These are phyloP conservation scores for Drosophila pseudotakahashii DNA, from an alignment of 2,888 invertebrate genomes.

Conservation along the genomic window DNA sequence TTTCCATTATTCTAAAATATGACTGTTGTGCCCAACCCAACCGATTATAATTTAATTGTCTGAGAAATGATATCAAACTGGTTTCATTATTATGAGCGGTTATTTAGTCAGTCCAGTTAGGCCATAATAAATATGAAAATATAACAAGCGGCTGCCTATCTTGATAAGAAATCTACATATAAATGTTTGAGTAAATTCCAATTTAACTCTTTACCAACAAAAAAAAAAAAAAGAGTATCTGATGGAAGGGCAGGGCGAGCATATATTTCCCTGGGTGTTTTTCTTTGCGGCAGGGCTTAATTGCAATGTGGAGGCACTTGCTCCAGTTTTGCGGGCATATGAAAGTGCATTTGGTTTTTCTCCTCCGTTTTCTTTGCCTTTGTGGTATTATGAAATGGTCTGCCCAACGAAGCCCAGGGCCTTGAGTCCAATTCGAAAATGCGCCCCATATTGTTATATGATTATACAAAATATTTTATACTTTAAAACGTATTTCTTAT, in stretches of 20 bases:
- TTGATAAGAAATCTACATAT: not conserved
- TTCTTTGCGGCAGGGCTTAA: constrained; percentile 15
- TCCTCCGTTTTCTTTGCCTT: constrained; percentile 31
- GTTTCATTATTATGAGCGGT: not conserved
- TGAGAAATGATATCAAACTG: not conserved
- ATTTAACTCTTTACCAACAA: too few species aligned
- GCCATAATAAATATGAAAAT: not conserved
- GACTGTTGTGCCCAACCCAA: not conserved
- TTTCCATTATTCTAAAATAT: too few species aligned
- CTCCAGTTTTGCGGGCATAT: constrained; percentile 56
- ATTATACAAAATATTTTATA: too few species aligned
- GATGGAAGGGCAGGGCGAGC: not conserved
- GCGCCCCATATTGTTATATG: too few species aligned
- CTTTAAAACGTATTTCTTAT: too few species aligned
- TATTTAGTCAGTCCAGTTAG: not conserved
- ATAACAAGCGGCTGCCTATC: not conserved
- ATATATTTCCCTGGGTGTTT: constrained; percentile 1
- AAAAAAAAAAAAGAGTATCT: constrained; percentile 4
- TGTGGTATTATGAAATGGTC: constrained; percentile 33
- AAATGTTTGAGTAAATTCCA: not conserved
- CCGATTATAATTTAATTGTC: not conserved
- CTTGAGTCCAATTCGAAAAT: constrained; percentile 18
- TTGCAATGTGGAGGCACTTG: constrained; percentile 50
- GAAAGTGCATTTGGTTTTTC: constrained; percentile 59
- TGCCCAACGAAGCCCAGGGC: constrained; percentile 9